A percentile compares a stretch with the other conserved stretches of the same genome.
Evolutionary conservation across 2,113 vertebrate species (phyloP).

Genomic region (Coryphaenoides rupestris): DNA sequence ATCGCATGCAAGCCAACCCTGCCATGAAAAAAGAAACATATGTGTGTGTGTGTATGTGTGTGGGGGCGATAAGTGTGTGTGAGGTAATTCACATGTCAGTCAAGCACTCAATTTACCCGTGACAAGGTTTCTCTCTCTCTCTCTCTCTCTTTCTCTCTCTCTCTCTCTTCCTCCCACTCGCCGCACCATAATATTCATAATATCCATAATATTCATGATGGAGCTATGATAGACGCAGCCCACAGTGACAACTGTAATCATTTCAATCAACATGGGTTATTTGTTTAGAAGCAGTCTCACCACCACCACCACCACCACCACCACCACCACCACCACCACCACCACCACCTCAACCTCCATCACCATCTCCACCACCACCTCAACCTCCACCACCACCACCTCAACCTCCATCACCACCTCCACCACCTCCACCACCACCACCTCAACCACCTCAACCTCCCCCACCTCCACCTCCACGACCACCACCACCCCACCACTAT

Average conservation of each 20-base stretch:
- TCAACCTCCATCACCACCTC: not conserved
- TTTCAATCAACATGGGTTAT: constrained; percentile 71
- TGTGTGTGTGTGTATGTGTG: too few species aligned
- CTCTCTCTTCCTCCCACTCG: constrained; percentile 60
- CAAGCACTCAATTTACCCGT: constrained; percentile 65
- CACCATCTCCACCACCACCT: not conserved
- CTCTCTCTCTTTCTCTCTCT: not conserved
- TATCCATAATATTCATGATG: constrained; percentile 73
- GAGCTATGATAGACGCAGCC: too few species aligned
- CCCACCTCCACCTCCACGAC: too few species aligned
- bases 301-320: not conserved
- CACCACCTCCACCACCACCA: not conserved
- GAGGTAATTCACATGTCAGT: constrained; percentile 62
- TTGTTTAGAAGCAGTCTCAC: constrained; percentile 28
- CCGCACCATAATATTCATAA: constrained; percentile 74
- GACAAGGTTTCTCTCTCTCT: too few species aligned
- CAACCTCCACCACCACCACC: not conserved
- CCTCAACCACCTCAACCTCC: too few species aligned
- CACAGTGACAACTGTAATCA: constrained; percentile 76
- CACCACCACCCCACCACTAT: not conserved
- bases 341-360: constrained; percentile 6
- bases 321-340: constrained; percentile 29
- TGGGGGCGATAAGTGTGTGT: constrained; percentile 43
- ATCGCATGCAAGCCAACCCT: constrained; percentile 4
- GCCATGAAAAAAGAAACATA: constrained; percentile 16